Percentiles rank a stretch among this genome's conserved stretches.
Evolutionary conservation across 2,888 invertebrate species (phyloP).

Genomic region (Callinectes sapidus): DNA sequence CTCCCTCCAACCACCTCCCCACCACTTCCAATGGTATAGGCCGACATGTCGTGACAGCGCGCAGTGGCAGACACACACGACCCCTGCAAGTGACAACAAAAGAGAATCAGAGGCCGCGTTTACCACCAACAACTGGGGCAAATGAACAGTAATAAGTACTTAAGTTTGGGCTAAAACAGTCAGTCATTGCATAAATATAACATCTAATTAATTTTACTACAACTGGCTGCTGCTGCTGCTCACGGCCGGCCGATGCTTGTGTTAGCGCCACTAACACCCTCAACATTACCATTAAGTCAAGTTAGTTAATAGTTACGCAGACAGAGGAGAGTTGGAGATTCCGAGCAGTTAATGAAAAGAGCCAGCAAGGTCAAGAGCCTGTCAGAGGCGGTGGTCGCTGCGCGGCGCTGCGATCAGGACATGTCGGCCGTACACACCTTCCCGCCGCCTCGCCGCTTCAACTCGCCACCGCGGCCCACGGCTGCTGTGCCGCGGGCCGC

Average conservation of each 20-base stretch:
- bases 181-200: constrained; percentile 25
- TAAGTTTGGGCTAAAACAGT: constrained; percentile 49
- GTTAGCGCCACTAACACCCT: constrained; percentile 24
- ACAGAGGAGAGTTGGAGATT: background rate
- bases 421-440: constrained; percentile 58
- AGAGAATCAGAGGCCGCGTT: constrained; percentile 68
- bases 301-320: background rate
- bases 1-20: constrained; percentile 61
- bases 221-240: constrained; percentile 45
- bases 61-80: constrained; percentile 66
- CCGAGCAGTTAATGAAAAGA: background rate
- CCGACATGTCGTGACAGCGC: constrained; percentile 70
- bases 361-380: background rate
- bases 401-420: constrained; percentile 55
- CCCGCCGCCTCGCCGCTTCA: background rate
- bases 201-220: constrained; percentile 50
- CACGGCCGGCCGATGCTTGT: constrained; percentile 7
- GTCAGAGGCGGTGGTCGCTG: constrained; percentile 13
- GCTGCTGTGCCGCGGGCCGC: background rate
- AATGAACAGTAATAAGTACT: constrained; percentile 51
- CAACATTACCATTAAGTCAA: background rate
- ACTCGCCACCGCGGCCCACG: background rate
- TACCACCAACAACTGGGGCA: constrained; percentile 54
- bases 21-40: constrained; percentile 66
- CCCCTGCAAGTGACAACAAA: constrained; percentile 69